phyloP scores from a whole-genome alignment of 2,113 vertebrate genomes.

The Actenoides lindsayi region DNA sequence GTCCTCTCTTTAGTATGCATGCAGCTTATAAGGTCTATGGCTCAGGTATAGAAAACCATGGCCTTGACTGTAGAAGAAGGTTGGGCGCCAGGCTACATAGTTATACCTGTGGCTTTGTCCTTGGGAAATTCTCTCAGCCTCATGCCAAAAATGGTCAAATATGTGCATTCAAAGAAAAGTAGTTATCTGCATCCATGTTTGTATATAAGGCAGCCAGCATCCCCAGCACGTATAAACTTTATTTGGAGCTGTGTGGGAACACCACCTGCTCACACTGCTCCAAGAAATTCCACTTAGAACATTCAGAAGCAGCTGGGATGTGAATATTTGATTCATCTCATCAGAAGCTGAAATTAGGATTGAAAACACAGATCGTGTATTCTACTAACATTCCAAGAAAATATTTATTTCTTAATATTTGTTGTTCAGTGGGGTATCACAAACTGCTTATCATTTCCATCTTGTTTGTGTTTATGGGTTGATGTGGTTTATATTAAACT shows the following conservation, averaged over 20 bases:
- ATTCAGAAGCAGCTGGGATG: constrained; percentile 73
- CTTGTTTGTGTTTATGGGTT: constrained; percentile 43
- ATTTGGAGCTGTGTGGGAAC: constrained; percentile 67
- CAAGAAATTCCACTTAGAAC: constrained; percentile 65
- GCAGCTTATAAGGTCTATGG: not conserved
- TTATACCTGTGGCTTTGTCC: not conserved
- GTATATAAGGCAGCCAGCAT: constrained; percentile 39
- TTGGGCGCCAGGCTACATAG: not conserved
- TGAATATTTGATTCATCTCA: constrained; percentile 73
- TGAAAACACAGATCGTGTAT: constrained; percentile 65
- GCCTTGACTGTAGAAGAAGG: not conserved
- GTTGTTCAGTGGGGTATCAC: constrained; percentile 20
- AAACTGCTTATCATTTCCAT: constrained; percentile 54
- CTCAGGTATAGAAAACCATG: not conserved
- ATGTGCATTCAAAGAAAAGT: not conserved
- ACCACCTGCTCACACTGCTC: constrained; percentile 68
- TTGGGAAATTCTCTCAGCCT: not conserved
- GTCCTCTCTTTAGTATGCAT: not conserved
- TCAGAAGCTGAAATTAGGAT: constrained; percentile 69
- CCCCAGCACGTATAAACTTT: constrained; percentile 35
- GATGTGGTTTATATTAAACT: constrained; percentile 9
- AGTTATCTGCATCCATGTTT: constrained; percentile 20
- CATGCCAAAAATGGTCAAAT: not conserved
- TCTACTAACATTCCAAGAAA: constrained; percentile 60
- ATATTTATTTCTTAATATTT: constrained; percentile 72